phyloP scores from a whole-genome alignment of 2,888 invertebrate species.

The Netelia melanura region DNA sequence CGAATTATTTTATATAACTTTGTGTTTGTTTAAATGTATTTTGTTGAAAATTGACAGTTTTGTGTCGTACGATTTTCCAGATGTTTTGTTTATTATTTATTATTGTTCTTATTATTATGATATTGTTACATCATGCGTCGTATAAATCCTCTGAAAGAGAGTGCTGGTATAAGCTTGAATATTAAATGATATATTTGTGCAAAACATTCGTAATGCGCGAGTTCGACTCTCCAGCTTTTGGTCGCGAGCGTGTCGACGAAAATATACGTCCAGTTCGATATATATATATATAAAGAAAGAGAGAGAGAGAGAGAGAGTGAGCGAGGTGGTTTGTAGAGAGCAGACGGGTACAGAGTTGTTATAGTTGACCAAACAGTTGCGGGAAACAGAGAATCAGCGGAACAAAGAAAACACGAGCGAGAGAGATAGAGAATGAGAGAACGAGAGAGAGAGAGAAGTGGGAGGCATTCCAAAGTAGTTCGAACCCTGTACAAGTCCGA shows the following conservation, averaged over 20 bases:
- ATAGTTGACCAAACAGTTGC: conserved; percentile 55
- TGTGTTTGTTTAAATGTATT: no score
- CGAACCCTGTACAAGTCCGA: conserved; percentile 64
- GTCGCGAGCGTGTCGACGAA: conserved; percentile 39
- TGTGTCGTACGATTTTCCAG: no score
- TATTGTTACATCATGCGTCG: not conserved
- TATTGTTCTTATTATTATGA: not conserved
- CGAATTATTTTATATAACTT: no score
- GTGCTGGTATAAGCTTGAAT: not conserved
- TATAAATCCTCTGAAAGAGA: not conserved
- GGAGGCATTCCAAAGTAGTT: conserved; percentile 67
- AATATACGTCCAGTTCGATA: conserved; percentile 17
- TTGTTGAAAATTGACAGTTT: no score
- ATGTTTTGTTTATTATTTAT: not conserved
- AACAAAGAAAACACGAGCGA: conserved; percentile 35
- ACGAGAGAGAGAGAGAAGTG: conserved; percentile 15
- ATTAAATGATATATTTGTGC: not conserved
- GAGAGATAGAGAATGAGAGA: not conserved
- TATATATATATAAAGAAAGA: not conserved
- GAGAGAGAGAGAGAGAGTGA: no score
- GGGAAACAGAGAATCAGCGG: conserved; percentile 56
- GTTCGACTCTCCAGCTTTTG: conserved; percentile 22
- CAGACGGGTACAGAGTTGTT: conserved; percentile 22
- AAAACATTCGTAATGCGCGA: not conserved
- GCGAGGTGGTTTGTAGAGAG: not conserved